Evolutionary conservation across 2,797 vertebrate species (phyloP).

Genomic region (Epinephelus awoara): DNA sequence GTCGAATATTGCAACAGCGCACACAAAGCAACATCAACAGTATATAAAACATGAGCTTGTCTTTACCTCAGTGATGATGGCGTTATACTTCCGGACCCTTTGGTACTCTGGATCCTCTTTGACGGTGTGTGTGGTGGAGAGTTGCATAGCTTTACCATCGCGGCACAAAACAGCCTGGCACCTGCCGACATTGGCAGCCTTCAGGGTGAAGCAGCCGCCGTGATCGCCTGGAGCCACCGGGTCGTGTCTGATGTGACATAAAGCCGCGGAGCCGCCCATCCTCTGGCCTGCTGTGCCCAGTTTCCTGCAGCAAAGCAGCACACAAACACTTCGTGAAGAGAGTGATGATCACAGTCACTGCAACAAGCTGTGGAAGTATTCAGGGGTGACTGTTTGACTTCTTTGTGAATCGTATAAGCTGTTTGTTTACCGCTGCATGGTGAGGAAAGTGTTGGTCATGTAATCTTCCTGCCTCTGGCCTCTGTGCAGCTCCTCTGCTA

Average conservation of each 20-base stretch:
- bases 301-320: slow-evolving; percentile 85
- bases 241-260: slow-evolving; percentile 97
- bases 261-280: slow-evolving; percentile 94
- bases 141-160: slow-evolving; percentile 92
- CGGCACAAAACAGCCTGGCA: slow-evolving; percentile 95
- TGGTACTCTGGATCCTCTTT: slow-evolving; percentile 90
- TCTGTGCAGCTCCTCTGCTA: slow-evolving; percentile 95
- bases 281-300: slow-evolving; percentile 97
- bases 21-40: neutral
- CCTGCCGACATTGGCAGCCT: slow-evolving; percentile 93
- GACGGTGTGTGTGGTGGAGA: slow-evolving; percentile 91
- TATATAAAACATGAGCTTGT: neutral
- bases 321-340: neutral
- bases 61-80: slow-evolving; percentile 96
- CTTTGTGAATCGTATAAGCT: neutral
- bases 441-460: slow-evolving; percentile 97
- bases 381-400: neutral
- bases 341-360: neutral
- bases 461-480: slow-evolving; percentile 93
- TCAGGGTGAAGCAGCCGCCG: slow-evolving; percentile 94
- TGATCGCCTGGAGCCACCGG: slow-evolving; percentile 87
- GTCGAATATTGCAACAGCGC: neutral
- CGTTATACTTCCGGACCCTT: slow-evolving; percentile 93
- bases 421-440: slow-evolving; percentile 93
- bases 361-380: neutral